Base-by-base conservation (phyloP, 2,797 vertebrate genomes). In the Cirrhinus molitorella region DNA sequence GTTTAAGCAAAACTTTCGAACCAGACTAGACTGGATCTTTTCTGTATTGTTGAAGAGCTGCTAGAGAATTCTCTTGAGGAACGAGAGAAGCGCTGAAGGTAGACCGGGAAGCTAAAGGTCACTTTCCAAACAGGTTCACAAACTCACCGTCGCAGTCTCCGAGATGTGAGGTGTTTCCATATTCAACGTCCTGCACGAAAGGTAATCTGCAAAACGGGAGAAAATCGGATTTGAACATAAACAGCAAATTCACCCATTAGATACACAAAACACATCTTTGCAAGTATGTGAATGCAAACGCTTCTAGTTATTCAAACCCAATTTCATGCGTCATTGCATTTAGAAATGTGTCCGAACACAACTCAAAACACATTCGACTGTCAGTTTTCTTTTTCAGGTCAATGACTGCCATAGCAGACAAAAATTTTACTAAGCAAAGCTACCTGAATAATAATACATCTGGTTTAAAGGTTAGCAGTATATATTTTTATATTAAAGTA, bases 131-230 rank as follows among this genome's bases (percentile, higher is more conserved):
- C 88, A 85, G 73, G 81, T 66, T 91, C 86, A 63, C 16, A 74
- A 49, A 92, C 97, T 92, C 90, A 99, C 98, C 98, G 76, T 98
- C 96, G 61, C 98, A 99, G 92, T 98, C 97, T 80, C 97, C 97
- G 73, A 99, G 93, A 87, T 96, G 95, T 47, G 96, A 94, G 0
- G 96, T 96, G 93, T 96, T 97, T 86, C 96, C 93, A 23, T 96
- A 96, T 0, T 95, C 92, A 53, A 98, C 94, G 49, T 99, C 98
- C 93, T 99, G 98, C 88, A 98, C 97, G 55, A 98, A 98, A 49
- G 94, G 88, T 78, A 92, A 93, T 91, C 98, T 99, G 89, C 17
- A 90, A n/a, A 77, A 49, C 55, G 70, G 53, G 19, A 57, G 87
- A 40, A 87, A 19, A 61, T 83, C 8, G 87, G 34, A 88, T 75